A percentile compares a stretch with the other conserved stretches of the same genome.
These are phyloP conservation scores for Formica exsecta DNA, from an alignment of 1,140 invertebrate species.

Conservation along the genomic window DNA sequence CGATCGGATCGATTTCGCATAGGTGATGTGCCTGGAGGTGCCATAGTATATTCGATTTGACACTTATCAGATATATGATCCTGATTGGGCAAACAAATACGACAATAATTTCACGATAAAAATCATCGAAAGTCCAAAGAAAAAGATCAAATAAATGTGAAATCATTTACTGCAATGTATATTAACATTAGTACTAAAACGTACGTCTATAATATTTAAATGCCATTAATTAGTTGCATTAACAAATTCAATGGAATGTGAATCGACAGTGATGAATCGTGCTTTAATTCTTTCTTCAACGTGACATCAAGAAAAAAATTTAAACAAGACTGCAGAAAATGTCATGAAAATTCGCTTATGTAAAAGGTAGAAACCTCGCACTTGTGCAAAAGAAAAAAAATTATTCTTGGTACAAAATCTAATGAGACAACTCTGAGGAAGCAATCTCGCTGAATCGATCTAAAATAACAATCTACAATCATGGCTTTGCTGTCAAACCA, in stretches of 20 bases:
- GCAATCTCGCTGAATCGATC: background rate
- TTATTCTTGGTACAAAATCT: background rate
- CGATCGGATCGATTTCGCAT: slow-evolving; percentile 4
- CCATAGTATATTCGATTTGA: background rate
- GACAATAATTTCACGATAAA: background rate
- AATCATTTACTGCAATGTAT: background rate
- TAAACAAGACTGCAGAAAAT: background rate
- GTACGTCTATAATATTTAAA: background rate
- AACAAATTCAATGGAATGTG: background rate
- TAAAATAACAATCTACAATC: background rate
- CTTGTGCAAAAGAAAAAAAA: background rate
- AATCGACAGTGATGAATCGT: background rate
- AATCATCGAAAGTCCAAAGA: background rate
- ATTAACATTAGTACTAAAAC: background rate
- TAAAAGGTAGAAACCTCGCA: background rate
- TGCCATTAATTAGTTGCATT: background rate
- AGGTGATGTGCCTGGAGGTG: slow-evolving; percentile 17
- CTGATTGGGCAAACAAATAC: background rate
- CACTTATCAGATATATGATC: background rate
- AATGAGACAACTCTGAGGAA: background rate
- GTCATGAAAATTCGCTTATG: background rate
- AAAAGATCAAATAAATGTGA: background rate
- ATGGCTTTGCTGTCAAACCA: slow-evolving; percentile 84
- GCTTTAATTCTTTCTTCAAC: background rate
- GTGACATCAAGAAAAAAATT: background rate